These are phyloP conservation scores for human (Homo sapiens) DNA, from an alignment of 2,113 vertebrate genomes.

Conservation along the genomic window DNA sequence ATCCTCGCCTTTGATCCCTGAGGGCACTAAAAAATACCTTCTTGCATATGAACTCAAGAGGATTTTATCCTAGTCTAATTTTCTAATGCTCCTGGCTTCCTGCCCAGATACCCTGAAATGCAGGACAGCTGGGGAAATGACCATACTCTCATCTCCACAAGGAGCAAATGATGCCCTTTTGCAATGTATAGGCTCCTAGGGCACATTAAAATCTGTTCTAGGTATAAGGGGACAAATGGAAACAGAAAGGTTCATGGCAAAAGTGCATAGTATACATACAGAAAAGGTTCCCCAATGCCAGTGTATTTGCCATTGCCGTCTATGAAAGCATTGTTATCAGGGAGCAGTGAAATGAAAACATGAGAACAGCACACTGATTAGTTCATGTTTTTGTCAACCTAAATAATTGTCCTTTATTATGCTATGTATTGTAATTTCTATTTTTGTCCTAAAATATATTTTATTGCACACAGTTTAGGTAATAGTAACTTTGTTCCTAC, in stretches of 20 bases:
- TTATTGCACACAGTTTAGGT: neutral
- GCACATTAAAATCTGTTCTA: neutral
- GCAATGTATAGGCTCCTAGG: neutral
- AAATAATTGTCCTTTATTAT: neutral
- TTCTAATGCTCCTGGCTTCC: slow-evolving; percentile 43
- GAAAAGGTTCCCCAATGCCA: neutral
- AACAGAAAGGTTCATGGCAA: slow-evolving; percentile 25
- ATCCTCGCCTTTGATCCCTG: neutral
- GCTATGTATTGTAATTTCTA: neutral
- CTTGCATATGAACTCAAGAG: slow-evolving; percentile 32
- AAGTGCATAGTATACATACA: neutral
- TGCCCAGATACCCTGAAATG: slow-evolving; percentile 32
- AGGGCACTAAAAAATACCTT: slow-evolving; percentile 35
- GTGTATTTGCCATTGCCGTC: neutral
- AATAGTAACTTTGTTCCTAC: neutral
- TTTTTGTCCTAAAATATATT: neutral
- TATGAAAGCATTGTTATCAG: neutral
- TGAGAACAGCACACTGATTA: neutral
- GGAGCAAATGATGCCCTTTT: slow-evolving; percentile 20
- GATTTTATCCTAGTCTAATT: slow-evolving; percentile 17
- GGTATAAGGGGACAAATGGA: slow-evolving; percentile 36
- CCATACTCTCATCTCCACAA: slow-evolving; percentile 19
- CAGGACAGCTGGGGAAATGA: slow-evolving; percentile 39
- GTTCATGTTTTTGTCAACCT: neutral
- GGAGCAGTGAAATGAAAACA: neutral